Percentiles rank a stretch among this genome's conserved stretches.
Evolutionary conservation across 2,888 invertebrate genomes (phyloP).

Genomic region (Falcaria lacertinaria): DNA sequence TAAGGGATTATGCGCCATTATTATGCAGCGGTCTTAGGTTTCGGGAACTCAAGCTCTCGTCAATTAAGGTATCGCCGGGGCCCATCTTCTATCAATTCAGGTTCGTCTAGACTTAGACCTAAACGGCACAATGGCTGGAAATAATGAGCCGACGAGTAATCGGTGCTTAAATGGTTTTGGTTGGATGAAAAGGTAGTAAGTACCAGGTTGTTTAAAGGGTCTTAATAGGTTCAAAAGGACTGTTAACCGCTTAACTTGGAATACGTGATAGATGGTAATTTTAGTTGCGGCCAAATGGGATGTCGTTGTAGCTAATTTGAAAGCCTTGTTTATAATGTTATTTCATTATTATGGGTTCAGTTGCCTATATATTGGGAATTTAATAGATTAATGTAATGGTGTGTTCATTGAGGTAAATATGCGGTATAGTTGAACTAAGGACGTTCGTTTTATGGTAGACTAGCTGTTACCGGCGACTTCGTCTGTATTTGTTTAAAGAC

Average conservation of each 20-base stretch:
- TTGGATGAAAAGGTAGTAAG: slow-evolving; percentile 46
- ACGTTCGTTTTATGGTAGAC: too few relatives aligned
- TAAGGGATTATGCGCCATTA: slow-evolving; percentile 75
- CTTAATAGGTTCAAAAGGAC: slow-evolving; percentile 30
- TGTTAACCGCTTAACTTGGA: slow-evolving; percentile 3
- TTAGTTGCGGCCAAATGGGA: not conserved
- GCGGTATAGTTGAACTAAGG: too few relatives aligned
- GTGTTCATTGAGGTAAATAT: not conserved
- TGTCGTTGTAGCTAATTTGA: not conserved
- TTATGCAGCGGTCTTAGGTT: slow-evolving; percentile 74
- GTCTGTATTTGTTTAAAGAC: too few relatives aligned
- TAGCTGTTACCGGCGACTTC: too few relatives aligned
- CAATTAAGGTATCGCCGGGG: slow-evolving; percentile 74
- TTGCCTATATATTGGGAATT: not conserved
- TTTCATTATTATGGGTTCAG: not conserved
- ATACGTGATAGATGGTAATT: slow-evolving; percentile 1
- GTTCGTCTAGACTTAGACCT: slow-evolving; percentile 43
- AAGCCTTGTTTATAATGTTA: not conserved
- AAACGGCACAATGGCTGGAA: slow-evolving; percentile 64
- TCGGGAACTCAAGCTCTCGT: slow-evolving; percentile 72
- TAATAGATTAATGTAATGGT: not conserved
- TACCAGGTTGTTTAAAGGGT: slow-evolving; percentile 34
- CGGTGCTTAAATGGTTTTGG: slow-evolving; percentile 54
- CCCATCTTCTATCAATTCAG: slow-evolving; percentile 67
- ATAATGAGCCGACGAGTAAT: slow-evolving; percentile 65